Conservation (phyloP, 2,113 vertebrate genomes). For the Pachypanchax playfairii region DNA sequence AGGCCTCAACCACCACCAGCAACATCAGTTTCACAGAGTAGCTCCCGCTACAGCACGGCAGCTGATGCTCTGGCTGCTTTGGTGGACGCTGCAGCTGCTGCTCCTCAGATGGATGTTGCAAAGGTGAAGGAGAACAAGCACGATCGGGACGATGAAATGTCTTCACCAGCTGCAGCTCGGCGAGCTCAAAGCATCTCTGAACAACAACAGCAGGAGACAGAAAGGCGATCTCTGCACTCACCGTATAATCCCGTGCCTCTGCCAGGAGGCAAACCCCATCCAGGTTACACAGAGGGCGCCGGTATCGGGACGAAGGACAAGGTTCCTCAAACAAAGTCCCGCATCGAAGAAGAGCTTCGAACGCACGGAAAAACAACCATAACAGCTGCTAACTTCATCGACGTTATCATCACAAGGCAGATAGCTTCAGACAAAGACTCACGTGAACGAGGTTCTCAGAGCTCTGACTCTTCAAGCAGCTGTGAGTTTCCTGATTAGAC, state of each 20-base stretch:
- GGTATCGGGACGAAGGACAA: slow-evolving; percentile 87
- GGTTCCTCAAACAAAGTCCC: slow-evolving; percentile 90
- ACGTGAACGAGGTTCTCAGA: slow-evolving; percentile 92
- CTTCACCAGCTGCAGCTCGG: slow-evolving; percentile 65
- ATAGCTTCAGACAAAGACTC: slow-evolving; percentile 97
- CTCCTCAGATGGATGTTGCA: slow-evolving; percentile 93
- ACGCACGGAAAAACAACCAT: slow-evolving; percentile 97
- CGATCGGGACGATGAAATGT: slow-evolving; percentile 87
- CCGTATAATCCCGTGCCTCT: slow-evolving; percentile 72
- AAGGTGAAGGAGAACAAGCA: slow-evolving; percentile 93
- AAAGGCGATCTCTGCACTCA: slow-evolving; percentile 81
- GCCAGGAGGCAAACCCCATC: slow-evolving; percentile 84
- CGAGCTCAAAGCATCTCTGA: slow-evolving; percentile 83
- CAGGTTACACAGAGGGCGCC: slow-evolving; percentile 84
- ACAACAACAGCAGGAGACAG: slow-evolving; percentile 81
- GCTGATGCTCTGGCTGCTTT: slow-evolving; percentile 93
- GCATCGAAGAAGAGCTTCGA: slow-evolving; percentile 96
- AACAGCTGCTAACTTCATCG: slow-evolving; percentile 97
- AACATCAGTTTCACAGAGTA: slow-evolving; percentile 78
- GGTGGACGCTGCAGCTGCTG: slow-evolving; percentile 92
- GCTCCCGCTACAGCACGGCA: slow-evolving; percentile 91
- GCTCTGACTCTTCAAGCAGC: slow-evolving; percentile 95
- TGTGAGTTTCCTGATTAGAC: slow-evolving; percentile 79
- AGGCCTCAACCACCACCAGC: slow-evolving; percentile 77
- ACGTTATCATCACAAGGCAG: slow-evolving; percentile 98